Conservation (phyloP, 2,888 invertebrate genomes). For the Dicycla oo region DNA sequence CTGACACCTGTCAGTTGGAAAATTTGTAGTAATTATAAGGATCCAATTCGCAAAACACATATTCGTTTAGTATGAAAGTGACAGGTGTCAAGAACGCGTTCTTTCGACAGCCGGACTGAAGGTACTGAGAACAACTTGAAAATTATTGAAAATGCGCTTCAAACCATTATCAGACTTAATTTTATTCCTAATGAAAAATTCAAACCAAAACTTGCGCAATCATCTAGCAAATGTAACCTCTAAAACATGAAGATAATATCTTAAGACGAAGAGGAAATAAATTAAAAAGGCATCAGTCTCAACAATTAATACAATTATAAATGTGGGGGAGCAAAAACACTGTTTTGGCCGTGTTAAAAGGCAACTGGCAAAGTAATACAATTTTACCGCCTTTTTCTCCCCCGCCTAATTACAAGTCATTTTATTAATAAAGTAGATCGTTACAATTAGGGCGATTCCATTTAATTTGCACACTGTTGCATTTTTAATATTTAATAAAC, state of each 20-base stretch:
- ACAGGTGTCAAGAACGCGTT: no score
- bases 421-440: conserved; percentile 88
- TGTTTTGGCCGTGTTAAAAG: conserved; percentile 83
- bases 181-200: conserved; percentile 12
- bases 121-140: neutral
- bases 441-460: conserved; percentile 82
- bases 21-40: no score
- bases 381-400: conserved; percentile 88
- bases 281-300: conserved; percentile 80
- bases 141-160: neutral
- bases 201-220: conserved; percentile 46
- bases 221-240: conserved; percentile 54
- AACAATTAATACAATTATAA: conserved; percentile 88
- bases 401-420: conserved; percentile 87
- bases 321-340: conserved; percentile 83
- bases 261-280: conserved; percentile 65
- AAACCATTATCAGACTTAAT: neutral
- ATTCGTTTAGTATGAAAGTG: no score
- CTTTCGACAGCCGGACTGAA: no score
- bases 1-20: no score
- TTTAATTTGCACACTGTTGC: conserved; percentile 61
- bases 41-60: no score
- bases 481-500: conserved; percentile 34
- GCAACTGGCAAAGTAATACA: conserved; percentile 79
- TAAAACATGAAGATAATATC: conserved; percentile 62